Evolutionary conservation across 2,113 vertebrate genomes (phyloP), one percentile per base, ranked within the genome.

Genomic region (Ceratotherium simum): DNA sequence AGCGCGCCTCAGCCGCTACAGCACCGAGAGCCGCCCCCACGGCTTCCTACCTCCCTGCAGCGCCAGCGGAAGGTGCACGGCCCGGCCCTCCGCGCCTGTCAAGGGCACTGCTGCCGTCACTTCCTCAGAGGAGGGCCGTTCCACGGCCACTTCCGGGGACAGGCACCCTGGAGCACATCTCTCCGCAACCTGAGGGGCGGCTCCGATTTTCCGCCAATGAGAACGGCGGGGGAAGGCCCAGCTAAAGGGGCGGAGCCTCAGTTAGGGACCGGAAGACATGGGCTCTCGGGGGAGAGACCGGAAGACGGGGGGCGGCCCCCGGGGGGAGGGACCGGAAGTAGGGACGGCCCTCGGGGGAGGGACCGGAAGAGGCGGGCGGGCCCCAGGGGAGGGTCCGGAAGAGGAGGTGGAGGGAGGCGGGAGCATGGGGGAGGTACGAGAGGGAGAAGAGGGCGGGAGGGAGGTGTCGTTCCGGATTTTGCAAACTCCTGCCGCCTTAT

Each of bases 21-120:
- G 58, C 85, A 64, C 62, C 70, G 73, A n/a, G 10, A n/a, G 69
- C 64, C 72, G 39, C 2, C 73, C 97, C 79, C 46, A 10, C 10
- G 1, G 56, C 2, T 16, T 54, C 98, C 96, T 98, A 98, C 98
- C 98, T 98, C 94, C 83, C 48, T 6, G 92, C 90, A 76, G 86
- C 46, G 33, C 25, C 31, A 92, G 69, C 78, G 0, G 62, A 95
- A 73, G 25, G 79, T 0, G 82, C 79, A 64, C 73, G 20, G 51
- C 73, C 9, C 39, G 18, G 75, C 92, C 96, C 97, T 46, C 87
- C 96, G 87, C 36, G 67, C 72, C 92, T 11, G 58, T 97, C 96
- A 98, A 98, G 97, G 98, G 96, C 97, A 98, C 92, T 2, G 5
- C 51, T 7, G 67, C 1, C 39, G 97, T 97, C 97, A 98, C 96